Evolutionary conservation across 2,113 vertebrate genomes (phyloP), one percentile per base, ranked within the genome.

Genomic region (Ceyx melanurus): DNA sequence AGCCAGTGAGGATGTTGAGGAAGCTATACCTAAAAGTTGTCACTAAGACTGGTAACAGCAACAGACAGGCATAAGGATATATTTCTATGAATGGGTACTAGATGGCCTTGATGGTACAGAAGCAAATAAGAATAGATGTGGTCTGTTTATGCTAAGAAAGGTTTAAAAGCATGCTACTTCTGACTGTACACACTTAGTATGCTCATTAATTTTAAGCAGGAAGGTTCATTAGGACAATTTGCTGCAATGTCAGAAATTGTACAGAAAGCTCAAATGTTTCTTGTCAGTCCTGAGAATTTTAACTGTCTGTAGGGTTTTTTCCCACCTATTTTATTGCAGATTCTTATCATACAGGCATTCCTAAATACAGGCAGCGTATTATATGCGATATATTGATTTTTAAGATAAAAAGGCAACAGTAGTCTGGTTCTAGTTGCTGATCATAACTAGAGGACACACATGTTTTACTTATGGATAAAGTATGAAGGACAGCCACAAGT

Each of bases 51-150:
- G 58, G 26, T 50, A 50, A 43, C 79, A 86, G 29, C 23, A 56
- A 61, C n/a, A 0, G 0, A 20, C 2, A 3, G 58, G 35, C 14
- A 11, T 5, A 79, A n/a, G 35, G 20, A 72, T 8, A 1, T 35
- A 16, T 53, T 74, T 43, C 85, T 72, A 15, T 3, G 31, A 56
- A 26, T 29, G 20, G 20, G 14, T 61, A 56, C 8, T 48, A 40
- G 50, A 53, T 61, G 40, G 58, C 70, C 71, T 48, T 8, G 33
- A 15, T n/a, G 28, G 15, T 28, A 79, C 33, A 61, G 73, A 60
- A 91, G 31, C 9, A 76, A 83, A 1, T 45, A 54, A 75, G 81
- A 91, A 68, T 14, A 73, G 37, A 83, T 61, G 40, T 42, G 54
- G 29, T 26, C 25, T 54, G 11, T 21, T 86, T 72, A 62, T 25